A percentile compares a stretch with the other conserved stretches of the same genome.
Conservation (phyloP, 2,113 vertebrate species). For the Dicaeum eximium region DNA sequence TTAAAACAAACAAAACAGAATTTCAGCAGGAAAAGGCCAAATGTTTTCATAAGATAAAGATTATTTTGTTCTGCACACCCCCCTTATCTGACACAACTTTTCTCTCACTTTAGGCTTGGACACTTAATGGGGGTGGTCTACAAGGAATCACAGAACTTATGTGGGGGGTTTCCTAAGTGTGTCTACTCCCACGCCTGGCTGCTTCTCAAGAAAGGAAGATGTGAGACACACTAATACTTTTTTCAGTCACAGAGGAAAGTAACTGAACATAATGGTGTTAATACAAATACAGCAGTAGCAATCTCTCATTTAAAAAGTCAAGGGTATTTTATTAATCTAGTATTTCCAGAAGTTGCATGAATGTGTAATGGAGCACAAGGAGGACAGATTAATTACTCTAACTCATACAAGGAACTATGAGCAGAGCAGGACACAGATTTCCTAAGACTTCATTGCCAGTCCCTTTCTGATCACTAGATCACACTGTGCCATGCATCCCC, state of each 20-base stretch:
- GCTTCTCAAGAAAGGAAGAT: slow-evolving; percentile 45
- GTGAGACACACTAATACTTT: neutral
- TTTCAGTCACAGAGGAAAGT: slow-evolving; percentile 44
- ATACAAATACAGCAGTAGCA: neutral
- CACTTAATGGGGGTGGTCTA: neutral
- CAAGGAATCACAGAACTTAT: neutral
- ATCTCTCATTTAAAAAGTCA: neutral
- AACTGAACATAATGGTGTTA: neutral
- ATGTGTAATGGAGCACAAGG: neutral
- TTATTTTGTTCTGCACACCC: neutral
- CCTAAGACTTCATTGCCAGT: neutral
- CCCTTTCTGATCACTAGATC: neutral
- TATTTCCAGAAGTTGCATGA: neutral
- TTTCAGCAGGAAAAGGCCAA: neutral
- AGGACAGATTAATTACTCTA: neutral
- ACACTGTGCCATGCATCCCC: neutral
- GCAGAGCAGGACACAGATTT: neutral
- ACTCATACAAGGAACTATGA: neutral
- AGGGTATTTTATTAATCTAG: neutral
- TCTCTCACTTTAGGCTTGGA: neutral
- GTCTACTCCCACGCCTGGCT: neutral
- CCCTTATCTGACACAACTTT: neutral
- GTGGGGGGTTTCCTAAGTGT: neutral
- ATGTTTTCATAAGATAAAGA: neutral
- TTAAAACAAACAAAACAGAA: neutral